These are phyloP conservation scores for Cyclophora punctaria DNA, from an alignment of 2,888 invertebrate species.

Conservation along the genomic window DNA sequence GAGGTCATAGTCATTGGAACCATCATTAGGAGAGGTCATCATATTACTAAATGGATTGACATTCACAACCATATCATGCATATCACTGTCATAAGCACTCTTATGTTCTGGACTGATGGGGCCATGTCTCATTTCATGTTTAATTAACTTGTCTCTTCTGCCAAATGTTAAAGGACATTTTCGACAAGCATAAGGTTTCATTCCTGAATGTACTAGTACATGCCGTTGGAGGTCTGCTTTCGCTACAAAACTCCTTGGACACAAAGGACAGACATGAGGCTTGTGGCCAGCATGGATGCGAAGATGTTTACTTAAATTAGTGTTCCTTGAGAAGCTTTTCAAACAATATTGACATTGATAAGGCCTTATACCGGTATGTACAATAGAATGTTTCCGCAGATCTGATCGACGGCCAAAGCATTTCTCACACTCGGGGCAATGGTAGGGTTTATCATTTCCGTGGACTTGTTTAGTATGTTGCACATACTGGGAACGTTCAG, in stretches of 20 bases:
- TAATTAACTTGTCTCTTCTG: slow-evolving; percentile 79
- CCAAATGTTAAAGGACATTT: slow-evolving; percentile 81
- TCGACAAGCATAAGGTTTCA: slow-evolving; percentile 78
- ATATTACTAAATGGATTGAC: slow-evolving; percentile 75
- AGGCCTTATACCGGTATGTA: slow-evolving; percentile 84
- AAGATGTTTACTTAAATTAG: slow-evolving; percentile 84
- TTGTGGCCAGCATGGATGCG: slow-evolving; percentile 82
- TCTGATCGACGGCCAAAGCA: slow-evolving; percentile 82
- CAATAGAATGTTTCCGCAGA: slow-evolving; percentile 82
- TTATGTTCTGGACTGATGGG: slow-evolving; percentile 45
- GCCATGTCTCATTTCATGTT: slow-evolving; percentile 79
- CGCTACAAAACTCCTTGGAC: slow-evolving; percentile 82
- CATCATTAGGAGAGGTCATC: slow-evolving; percentile 57
- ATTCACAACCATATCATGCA: slow-evolving; percentile 75
- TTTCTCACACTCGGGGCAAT: slow-evolving; percentile 81
- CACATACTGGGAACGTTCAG: slow-evolving; percentile 77
- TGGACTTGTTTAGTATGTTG: slow-evolving; percentile 80
- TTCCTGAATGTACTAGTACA: slow-evolving; percentile 79
- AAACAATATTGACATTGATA: slow-evolving; percentile 82
- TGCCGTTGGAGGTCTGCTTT: slow-evolving; percentile 80
- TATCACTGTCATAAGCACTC: slow-evolving; percentile 45
- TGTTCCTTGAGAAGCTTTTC: slow-evolving; percentile 84
- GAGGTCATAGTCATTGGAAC: slow-evolving; percentile 55
- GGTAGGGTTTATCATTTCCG: slow-evolving; percentile 81
- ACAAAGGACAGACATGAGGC: slow-evolving; percentile 82